Evolutionary conservation across 2,113 vertebrate species (phyloP).

Genomic region (Vimba vimba): DNA sequence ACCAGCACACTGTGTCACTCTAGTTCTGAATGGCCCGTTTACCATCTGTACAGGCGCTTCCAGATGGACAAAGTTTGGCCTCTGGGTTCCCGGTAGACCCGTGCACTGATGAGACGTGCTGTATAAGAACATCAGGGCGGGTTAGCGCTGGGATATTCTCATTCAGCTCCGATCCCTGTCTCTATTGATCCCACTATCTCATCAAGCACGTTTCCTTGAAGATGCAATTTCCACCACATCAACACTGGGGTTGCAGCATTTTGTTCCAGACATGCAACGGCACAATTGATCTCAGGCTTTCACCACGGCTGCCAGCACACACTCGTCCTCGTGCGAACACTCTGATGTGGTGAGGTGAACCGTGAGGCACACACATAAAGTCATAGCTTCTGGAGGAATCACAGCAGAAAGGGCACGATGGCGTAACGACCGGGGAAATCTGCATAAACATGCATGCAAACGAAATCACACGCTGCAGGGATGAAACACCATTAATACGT

Average conservation of each 20-base stretch:
- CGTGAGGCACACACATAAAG: conserved; percentile 29
- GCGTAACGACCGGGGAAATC: neutral
- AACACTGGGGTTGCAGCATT: conserved; percentile 67
- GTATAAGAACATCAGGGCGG: conserved; percentile 63
- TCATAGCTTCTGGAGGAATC: conserved; percentile 11
- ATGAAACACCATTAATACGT: neutral
- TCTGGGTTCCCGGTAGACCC: conserved; percentile 39
- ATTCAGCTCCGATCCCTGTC: conserved; percentile 63
- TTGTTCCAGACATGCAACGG: conserved; percentile 66
- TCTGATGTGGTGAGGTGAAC: conserved; percentile 35
- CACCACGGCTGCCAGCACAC: conserved; percentile 47
- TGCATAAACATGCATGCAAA: neutral
- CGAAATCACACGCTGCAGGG: neutral
- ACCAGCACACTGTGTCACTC: neutral
- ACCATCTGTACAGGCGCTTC: conserved; percentile 31
- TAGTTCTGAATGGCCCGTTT: conserved; percentile 25
- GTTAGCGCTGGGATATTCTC: conserved; percentile 62
- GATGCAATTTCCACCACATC: conserved; percentile 79
- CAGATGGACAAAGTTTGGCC: conserved; percentile 52
- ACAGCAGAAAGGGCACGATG: neutral
- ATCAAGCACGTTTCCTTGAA: conserved; percentile 78
- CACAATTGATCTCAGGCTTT: conserved; percentile 71
- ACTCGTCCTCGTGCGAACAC: neutral
- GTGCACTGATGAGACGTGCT: conserved; percentile 65
- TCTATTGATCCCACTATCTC: conserved; percentile 78